Evolutionary conservation across 2,888 invertebrate genomes (phyloP).

Genomic region (Hartigia nigra): DNA sequence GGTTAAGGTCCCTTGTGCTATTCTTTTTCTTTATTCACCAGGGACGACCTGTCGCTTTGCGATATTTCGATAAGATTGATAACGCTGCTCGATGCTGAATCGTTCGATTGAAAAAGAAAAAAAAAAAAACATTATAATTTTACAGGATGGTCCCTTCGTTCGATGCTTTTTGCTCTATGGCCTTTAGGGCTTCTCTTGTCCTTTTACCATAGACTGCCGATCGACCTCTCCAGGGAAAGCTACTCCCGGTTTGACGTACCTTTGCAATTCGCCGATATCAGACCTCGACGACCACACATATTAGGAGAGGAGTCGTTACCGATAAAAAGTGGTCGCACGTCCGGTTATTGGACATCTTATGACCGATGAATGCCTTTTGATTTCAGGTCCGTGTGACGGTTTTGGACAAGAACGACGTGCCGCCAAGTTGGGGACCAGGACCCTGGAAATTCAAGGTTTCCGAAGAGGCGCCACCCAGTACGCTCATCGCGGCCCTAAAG

Average conservation of each 20-base stretch:
- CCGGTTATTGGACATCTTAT: background rate
- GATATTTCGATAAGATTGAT: background rate
- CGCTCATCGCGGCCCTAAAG: constrained; percentile 79
- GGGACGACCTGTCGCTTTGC: background rate
- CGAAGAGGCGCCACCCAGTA: constrained; percentile 87
- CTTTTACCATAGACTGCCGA: background rate
- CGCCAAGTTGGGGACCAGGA: constrained; percentile 86
- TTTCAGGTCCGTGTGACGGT: constrained; percentile 87
- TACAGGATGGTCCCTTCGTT: background rate
- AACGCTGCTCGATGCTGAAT: background rate
- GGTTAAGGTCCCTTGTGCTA: constrained; percentile 25
- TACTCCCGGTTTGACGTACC: background rate
- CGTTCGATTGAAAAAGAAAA: background rate
- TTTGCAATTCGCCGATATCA: background rate
- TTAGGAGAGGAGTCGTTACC: background rate
- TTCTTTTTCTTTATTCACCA: constrained; percentile 15
- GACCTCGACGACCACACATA: background rate
- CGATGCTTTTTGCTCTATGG: background rate
- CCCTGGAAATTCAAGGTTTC: constrained; percentile 81
- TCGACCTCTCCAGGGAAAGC: background rate
- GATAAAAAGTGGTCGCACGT: background rate
- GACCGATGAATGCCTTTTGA: constrained; percentile 25
- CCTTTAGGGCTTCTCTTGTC: background rate
- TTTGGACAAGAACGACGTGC: constrained; percentile 93
- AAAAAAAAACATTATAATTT: background rate